Base-by-base conservation (phyloP, 2,113 vertebrate species). In the Microtus montanus region DNA sequence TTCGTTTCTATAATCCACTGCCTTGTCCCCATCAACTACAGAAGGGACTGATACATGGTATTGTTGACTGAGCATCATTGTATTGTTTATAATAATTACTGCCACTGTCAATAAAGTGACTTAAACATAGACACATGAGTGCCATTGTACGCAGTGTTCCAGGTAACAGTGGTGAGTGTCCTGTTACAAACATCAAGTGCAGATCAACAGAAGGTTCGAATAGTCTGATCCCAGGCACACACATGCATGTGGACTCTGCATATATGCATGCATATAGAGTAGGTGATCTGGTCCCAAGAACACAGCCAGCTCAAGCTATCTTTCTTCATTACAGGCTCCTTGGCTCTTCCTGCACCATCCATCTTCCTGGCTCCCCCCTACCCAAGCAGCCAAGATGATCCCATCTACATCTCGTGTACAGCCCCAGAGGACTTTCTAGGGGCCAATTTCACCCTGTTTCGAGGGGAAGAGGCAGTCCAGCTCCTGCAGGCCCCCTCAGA, bases 381-480 rank as follows among this genome's bases (percentile, higher is more conserved):
- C 70, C 97, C 97, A 7, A 97, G 77, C 96, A 97, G 92, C 86
- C 92, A 66, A 4, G 95, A 95, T 5, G 97, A 97, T 58, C 95
- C 97, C 88, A 79, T 98, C 90, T 63, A 96, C 74, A 96, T 98
- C 49, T 2, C 70, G 0, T 98, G 97, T 12, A 3, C 28, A 35
- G 97, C 97, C 30, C 96, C 97, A 0, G 0, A 0, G 38, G 66
- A 20, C 78, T 96, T 97, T 85, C 87, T 9, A 0, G 97, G 95
- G 14, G 96, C 96, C 0, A 97, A 96, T 24, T 98, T 98, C 68
- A 97, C 97, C 0, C 95, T 98, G 85, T 98, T 96, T 83, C 84
- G 0, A 28, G 93, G 83, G 3, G n/a, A 28, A 5, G 85, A 95
- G 3, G 38, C 80, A 68, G 33, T 97, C 14, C 96, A 97, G 82